A percentile compares a stretch with the other conserved stretches of the same genome.
Evolutionary conservation across 1,140 invertebrate genomes (phyloP).

Genomic region (Sarcophaga bullata): DNA sequence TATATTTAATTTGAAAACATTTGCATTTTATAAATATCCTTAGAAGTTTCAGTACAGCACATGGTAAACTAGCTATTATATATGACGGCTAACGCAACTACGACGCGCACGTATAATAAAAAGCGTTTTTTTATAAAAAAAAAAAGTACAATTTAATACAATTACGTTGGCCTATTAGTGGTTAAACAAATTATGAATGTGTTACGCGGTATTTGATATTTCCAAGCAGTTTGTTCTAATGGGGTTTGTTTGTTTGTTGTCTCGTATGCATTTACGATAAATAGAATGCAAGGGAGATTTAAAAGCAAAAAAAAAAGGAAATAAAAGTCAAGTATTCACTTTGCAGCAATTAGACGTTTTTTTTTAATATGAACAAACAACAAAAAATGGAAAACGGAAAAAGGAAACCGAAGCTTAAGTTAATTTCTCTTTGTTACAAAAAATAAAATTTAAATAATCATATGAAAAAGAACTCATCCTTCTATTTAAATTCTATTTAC

Average conservation of each 20-base stretch:
- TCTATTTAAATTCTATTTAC: no score
- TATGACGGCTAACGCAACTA: no score
- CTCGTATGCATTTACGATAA: not conserved
- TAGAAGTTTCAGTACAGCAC: no score
- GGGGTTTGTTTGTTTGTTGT: not conserved
- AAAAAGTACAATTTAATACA: constrained; percentile 2
- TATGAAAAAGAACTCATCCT: no score
- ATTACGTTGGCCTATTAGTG: constrained; percentile 14
- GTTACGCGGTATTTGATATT: not conserved
- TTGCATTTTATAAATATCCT: no score
- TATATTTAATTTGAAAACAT: no score
- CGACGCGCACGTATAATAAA: no score
- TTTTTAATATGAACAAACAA: not conserved
- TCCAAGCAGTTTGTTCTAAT: not conserved
- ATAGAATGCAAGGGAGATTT: not conserved
- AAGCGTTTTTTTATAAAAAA: no score
- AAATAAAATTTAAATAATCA: not conserved
- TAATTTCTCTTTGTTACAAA: not conserved
- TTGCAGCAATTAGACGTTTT: not conserved
- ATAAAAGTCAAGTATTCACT: constrained; percentile 4
- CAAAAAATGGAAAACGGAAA: not conserved
- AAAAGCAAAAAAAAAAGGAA: not conserved
- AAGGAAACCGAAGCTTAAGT: not conserved
- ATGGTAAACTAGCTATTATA: no score
- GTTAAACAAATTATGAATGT: constrained; percentile 11